phyloP scores from a whole-genome alignment of 2,113 vertebrate genomes.

The Pelmatolapia mariae region DNA sequence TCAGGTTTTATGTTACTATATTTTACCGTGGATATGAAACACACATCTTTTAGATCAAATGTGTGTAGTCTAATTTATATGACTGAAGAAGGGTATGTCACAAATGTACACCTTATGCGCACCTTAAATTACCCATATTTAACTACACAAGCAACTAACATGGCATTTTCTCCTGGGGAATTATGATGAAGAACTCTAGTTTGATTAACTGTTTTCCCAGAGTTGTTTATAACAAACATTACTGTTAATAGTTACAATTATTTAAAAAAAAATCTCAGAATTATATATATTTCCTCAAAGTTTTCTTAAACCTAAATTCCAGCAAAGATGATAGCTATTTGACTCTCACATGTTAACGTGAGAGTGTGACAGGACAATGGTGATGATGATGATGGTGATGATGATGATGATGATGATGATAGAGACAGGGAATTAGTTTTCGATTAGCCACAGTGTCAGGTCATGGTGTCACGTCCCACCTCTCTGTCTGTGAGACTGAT shows the following conservation, averaged over 20 bases:
- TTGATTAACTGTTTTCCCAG: not conserved
- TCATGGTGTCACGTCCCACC: constrained; percentile 54
- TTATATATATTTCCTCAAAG: not conserved
- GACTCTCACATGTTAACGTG: not conserved
- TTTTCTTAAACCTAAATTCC: not conserved
- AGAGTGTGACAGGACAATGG: not conserved
- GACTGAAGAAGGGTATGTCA: not conserved
- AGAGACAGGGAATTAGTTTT: constrained; percentile 64
- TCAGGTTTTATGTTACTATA: not conserved
- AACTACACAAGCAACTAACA: not conserved
- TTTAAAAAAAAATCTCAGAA: rapidly evolving
- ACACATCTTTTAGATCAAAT: not conserved
- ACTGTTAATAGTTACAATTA: not conserved
- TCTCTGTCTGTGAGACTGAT: constrained; percentile 54
- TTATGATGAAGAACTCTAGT: not conserved
- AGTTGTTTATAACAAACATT: not conserved
- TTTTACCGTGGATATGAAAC: not conserved
- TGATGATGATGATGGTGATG: not conserved
- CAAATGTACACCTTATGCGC: not conserved
- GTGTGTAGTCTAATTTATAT: not conserved
- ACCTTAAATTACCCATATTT: not conserved
- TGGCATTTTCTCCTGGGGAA: not conserved
- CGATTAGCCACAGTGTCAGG: constrained; percentile 60
- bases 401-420: constrained; percentile 32
- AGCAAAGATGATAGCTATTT: not conserved